phyloP scores from a whole-genome alignment of 2,888 invertebrate species.

The Suillia variegata region DNA sequence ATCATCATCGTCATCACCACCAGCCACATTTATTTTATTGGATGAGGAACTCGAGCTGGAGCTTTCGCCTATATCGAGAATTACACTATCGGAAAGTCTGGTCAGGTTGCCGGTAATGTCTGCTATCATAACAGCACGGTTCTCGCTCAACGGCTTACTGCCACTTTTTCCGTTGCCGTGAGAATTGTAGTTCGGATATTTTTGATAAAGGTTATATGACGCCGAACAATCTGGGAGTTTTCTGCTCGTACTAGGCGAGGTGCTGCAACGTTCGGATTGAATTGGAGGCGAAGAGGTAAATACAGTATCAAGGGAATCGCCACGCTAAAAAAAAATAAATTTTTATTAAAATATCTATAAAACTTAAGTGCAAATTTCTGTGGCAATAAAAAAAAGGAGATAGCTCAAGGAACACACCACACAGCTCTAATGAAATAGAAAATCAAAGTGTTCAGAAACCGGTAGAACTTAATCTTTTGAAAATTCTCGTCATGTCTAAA shows the following conservation, averaged over 20 bases:
- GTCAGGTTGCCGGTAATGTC: constrained; percentile 62
- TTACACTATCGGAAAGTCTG: constrained; percentile 58
- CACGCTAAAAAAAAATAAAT: constrained; percentile 62
- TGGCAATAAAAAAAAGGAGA: too few species aligned
- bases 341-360: constrained; percentile 4
- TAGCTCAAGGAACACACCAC: too few species aligned
- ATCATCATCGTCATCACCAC: constrained; percentile 39
- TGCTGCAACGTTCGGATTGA: constrained; percentile 43
- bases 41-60: constrained; percentile 55
- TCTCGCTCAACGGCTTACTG: constrained; percentile 7
- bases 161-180: constrained; percentile 31
- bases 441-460: too few species aligned
- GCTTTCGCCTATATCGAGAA: constrained; percentile 57
- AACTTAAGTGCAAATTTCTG: background rate
- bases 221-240: constrained; percentile 36
- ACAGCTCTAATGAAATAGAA: too few species aligned
- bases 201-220: constrained; percentile 35
- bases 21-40: constrained; percentile 47
- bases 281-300: constrained; percentile 68
- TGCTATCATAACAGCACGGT: constrained; percentile 42
- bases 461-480: too few species aligned
- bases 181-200: constrained; percentile 38
- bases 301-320: constrained; percentile 72
- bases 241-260: constrained; percentile 47
- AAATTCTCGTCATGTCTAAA: too few species aligned